phyloP scores from a whole-genome alignment of 1,140 invertebrate species.

The Dreissena rostriformis region DNA sequence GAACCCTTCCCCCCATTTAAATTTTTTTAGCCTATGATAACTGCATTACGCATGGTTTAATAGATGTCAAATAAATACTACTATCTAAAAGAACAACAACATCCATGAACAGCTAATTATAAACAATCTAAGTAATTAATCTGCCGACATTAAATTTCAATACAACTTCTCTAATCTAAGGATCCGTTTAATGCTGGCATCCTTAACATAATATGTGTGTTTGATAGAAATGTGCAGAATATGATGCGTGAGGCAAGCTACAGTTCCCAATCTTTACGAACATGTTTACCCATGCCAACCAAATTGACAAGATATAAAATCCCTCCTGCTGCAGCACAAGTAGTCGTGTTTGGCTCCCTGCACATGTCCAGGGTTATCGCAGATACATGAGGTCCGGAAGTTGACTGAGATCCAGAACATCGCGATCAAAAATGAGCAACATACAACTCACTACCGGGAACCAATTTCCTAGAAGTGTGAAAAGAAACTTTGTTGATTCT shows the following conservation, averaged over 20 bases:
- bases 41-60: too few species aligned
- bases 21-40: too few species aligned
- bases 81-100: too few species aligned
- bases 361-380: slow-evolving; percentile 88
- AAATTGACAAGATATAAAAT: slow-evolving; percentile 97
- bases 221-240: slow-evolving; percentile 96
- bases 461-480: slow-evolving; percentile 86
- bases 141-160: too few species aligned
- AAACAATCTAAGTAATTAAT: too few species aligned
- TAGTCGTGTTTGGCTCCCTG: slow-evolving; percentile 95
- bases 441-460: slow-evolving; percentile 70
- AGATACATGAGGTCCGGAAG: slow-evolving; percentile 86
- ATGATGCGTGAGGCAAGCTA: slow-evolving; percentile 91
- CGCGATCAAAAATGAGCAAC: slow-evolving; percentile 88
- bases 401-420: slow-evolving; percentile 89
- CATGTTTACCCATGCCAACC: slow-evolving; percentile 95
- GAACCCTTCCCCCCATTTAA: too few species aligned
- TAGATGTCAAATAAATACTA: too few species aligned
- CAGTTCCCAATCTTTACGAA: slow-evolving; percentile 95
- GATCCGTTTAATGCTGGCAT: too few species aligned
- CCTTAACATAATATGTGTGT: slow-evolving; percentile 4
- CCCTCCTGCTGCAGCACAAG: slow-evolving; percentile 92
- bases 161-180: too few species aligned
- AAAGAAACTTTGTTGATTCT: slow-evolving; percentile 93
- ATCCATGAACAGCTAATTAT: too few species aligned